Evolutionary conservation across 2,797 vertebrate genomes (phyloP).

Genomic region (Acestrorhynchus altus): DNA sequence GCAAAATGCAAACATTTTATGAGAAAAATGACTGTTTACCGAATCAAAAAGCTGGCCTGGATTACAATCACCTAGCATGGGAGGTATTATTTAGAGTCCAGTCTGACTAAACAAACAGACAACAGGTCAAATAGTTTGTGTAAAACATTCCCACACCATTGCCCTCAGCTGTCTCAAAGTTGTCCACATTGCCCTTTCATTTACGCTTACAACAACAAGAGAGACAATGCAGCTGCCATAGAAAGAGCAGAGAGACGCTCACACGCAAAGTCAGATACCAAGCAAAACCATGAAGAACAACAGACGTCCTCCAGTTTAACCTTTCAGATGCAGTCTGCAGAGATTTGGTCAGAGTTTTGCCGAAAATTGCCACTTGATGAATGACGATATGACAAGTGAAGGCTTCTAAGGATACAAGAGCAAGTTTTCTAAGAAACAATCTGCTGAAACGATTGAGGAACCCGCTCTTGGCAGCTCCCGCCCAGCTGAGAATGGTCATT

Average conservation of each 20-base stretch:
- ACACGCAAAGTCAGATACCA: not conserved
- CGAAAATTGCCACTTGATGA: conserved; percentile 5
- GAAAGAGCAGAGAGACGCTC: not conserved
- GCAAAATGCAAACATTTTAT: conserved; percentile 52
- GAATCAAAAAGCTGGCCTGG: conserved; percentile 41
- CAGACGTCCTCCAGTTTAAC: not conserved
- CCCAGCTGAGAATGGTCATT: conserved; percentile 38
- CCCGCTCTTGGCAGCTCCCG: conserved; percentile 9
- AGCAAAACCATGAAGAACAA: not conserved
- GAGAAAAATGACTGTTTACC: conserved; percentile 38
- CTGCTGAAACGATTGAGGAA: conserved; percentile 1
- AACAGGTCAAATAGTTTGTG: conserved; percentile 8
- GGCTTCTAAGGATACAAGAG: not conserved
- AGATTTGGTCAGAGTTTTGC: not conserved
- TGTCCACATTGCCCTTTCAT: conserved; percentile 33
- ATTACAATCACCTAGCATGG: conserved; percentile 47
- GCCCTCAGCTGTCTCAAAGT: not conserved
- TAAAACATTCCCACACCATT: conserved; percentile 30
- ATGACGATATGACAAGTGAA: not conserved
- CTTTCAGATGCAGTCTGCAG: conserved; percentile 3
- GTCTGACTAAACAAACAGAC: conserved; percentile 50
- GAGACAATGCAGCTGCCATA: conserved; percentile 30
- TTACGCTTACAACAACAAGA: conserved; percentile 22
- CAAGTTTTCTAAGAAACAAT: conserved; percentile 3
- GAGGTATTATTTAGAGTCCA: conserved; percentile 44